A percentile compares a stretch with the other conserved stretches of the same genome.
Conservation (phyloP, 2,888 invertebrate genomes). For the Synanthedon tipuliformis region DNA sequence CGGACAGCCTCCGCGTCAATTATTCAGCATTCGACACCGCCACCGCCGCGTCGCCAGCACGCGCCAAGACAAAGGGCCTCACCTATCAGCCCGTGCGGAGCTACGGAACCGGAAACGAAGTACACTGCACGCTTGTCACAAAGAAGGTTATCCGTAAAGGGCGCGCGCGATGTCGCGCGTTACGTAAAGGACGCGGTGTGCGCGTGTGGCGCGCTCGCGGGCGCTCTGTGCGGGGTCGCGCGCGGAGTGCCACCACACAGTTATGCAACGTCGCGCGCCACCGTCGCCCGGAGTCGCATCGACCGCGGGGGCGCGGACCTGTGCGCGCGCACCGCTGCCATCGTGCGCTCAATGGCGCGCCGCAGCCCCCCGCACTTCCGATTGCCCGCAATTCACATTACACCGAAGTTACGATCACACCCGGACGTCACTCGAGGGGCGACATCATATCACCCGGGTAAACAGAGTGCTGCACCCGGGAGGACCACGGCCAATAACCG, state of each 20-base stretch:
- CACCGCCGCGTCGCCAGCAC: constrained; percentile 36
- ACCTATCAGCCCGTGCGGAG: constrained; percentile 53
- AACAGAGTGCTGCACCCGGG: no score
- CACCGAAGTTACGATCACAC: constrained; percentile 28
- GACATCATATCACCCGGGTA: no score
- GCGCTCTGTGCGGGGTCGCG: constrained; percentile 64
- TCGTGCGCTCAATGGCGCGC: constrained; percentile 6
- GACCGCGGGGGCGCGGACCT: constrained; percentile 40
- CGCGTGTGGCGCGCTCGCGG: constrained; percentile 57
- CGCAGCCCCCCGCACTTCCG: constrained; percentile 17
- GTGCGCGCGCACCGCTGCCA: constrained; percentile 43
- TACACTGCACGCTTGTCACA: constrained; percentile 43
- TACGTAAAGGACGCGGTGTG: constrained; percentile 63
- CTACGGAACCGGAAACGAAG: constrained; percentile 29
- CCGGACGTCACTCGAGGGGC: constrained; percentile 1
- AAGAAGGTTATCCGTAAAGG: constrained; percentile 29
- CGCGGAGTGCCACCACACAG: constrained; percentile 62
- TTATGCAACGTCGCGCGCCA: constrained; percentile 65
- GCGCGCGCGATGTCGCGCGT: constrained; percentile 54
- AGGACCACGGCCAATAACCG: no score
- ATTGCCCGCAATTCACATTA: constrained; percentile 44
- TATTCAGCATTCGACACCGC: constrained; percentile 51
- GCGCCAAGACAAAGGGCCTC: constrained; percentile 48
- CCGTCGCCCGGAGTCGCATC: constrained; percentile 44
- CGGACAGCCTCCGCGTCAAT: constrained; percentile 60